Conservation (phyloP, 1,140 invertebrate genomes). For the Drosophila ercepeae region DNA sequence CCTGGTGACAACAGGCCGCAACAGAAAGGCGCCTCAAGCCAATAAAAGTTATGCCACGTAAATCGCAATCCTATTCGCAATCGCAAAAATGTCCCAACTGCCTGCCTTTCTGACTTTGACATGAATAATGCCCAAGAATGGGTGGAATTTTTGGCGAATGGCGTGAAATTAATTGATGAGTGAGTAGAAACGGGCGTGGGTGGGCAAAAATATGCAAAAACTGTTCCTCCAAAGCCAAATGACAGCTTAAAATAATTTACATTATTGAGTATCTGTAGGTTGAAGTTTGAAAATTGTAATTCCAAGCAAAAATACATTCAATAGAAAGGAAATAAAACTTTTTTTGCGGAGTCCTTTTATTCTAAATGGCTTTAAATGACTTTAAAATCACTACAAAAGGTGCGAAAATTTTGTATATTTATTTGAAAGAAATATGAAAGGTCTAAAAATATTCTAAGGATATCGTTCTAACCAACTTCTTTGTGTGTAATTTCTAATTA, state of each 20-base stretch:
- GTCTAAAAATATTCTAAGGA: too few relatives aligned
- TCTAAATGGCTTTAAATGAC: too few relatives aligned
- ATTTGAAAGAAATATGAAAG: too few relatives aligned
- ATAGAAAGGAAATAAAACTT: too few relatives aligned
- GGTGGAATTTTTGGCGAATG: slow-evolving; percentile 43
- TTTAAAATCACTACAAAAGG: too few relatives aligned
- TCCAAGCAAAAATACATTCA: background rate
- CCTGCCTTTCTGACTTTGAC: slow-evolving; percentile 50
- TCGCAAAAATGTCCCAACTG: slow-evolving; percentile 56
- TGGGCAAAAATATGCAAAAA: slow-evolving; percentile 4
- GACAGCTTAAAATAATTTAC: background rate
- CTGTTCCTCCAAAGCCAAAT: background rate
- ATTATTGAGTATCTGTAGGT: background rate
- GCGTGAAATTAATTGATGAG: slow-evolving; percentile 63
- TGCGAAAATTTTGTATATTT: too few relatives aligned
- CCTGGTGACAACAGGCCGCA: slow-evolving; percentile 65
- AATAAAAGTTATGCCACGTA: slow-evolving; percentile 67
- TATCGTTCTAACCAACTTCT: too few relatives aligned
- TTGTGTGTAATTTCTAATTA: too few relatives aligned
- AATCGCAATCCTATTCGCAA: slow-evolving; percentile 70
- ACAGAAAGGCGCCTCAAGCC: slow-evolving; percentile 66
- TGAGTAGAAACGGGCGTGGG: slow-evolving; percentile 17
- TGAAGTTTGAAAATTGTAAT: background rate
- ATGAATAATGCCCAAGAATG: slow-evolving; percentile 49
- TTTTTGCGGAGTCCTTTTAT: too few relatives aligned